Percentiles rank a stretch among this genome's conserved stretches.
Conservation (phyloP, 2,888 invertebrate genomes). For the Watsonalla binaria region DNA sequence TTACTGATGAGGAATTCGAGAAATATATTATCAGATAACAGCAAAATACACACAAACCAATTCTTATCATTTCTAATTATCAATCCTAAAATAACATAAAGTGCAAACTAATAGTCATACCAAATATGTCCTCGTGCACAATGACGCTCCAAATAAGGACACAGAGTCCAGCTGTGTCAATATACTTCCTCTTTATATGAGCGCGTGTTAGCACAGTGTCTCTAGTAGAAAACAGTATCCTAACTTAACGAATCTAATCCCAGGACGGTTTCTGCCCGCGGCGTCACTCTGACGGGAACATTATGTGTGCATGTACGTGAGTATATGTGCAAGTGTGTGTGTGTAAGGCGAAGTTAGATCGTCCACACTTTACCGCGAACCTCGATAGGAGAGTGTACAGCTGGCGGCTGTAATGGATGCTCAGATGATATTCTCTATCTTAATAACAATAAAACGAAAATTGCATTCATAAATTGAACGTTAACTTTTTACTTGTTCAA, state of each 20-base stretch:
- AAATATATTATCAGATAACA: too few species aligned
- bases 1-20: too few species aligned
- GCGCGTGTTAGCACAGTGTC: conserved; percentile 19
- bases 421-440: neutral
- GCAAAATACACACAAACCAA: too few species aligned
- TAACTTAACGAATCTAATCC: conserved; percentile 63
- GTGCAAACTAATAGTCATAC: neutral
- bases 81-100: neutral
- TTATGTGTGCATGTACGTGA: conserved; percentile 21
- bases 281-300: conserved; percentile 40
- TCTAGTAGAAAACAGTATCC: conserved; percentile 31
- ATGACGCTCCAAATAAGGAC: conserved; percentile 3
- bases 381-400: conserved; percentile 69
- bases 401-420: conserved; percentile 20
- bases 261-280: conserved; percentile 51
- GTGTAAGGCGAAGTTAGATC: conserved; percentile 77
- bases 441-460: too few species aligned
- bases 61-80: too few species aligned
- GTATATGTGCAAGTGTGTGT: conserved; percentile 33
- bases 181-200: conserved; percentile 8
- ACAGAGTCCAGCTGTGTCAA: conserved; percentile 17
- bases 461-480: too few species aligned
- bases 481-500: too few species aligned
- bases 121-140: conserved; percentile 1
- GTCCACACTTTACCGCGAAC: conserved; percentile 77